phyloP scores from a whole-genome alignment of 2,888 invertebrate genomes.

The Nemotelus nigrinus region DNA sequence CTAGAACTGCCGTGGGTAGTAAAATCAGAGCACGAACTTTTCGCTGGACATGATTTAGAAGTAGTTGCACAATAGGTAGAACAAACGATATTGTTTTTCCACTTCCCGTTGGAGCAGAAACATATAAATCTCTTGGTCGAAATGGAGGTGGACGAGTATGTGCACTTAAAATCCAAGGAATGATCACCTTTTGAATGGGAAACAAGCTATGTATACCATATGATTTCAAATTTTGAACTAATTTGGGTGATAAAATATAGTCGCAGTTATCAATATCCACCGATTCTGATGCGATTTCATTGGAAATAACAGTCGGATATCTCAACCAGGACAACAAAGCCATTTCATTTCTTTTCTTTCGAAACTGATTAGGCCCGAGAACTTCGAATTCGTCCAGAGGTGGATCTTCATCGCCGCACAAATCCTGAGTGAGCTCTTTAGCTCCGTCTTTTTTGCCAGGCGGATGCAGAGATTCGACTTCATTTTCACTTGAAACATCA shows the following conservation, averaged over 20 bases:
- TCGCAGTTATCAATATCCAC: conserved; percentile 67
- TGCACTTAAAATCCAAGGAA: conserved; percentile 79
- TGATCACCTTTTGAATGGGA: conserved; percentile 83
- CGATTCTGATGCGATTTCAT: conserved; percentile 70
- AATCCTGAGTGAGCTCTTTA: conserved; percentile 47
- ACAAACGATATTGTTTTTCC: conserved; percentile 97
- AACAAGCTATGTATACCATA: conserved; percentile 83
- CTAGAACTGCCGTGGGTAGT: conserved; percentile 91
- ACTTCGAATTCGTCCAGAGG: conserved; percentile 61
- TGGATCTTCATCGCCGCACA: conserved; percentile 5
- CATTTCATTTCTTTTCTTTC: conserved; percentile 72
- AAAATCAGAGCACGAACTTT: conserved; percentile 87
- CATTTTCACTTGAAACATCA: neutral
- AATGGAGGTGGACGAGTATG: conserved; percentile 70
- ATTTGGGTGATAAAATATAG: conserved; percentile 70
- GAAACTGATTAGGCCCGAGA: conserved; percentile 72
- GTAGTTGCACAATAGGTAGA: conserved; percentile 84
- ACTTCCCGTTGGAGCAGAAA: conserved; percentile 97
- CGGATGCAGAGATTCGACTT: conserved; percentile 48
- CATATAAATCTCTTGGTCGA: conserved; percentile 90
- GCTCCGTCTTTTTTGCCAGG: conserved; percentile 53
- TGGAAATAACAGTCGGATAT: conserved; percentile 81
- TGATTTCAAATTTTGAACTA: conserved; percentile 72
- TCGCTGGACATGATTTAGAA: conserved; percentile 71
- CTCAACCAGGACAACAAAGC: conserved; percentile 89